phyloP scores from a whole-genome alignment of 2,797 vertebrate species.

The Oryzias dopingdopingensis region DNA sequence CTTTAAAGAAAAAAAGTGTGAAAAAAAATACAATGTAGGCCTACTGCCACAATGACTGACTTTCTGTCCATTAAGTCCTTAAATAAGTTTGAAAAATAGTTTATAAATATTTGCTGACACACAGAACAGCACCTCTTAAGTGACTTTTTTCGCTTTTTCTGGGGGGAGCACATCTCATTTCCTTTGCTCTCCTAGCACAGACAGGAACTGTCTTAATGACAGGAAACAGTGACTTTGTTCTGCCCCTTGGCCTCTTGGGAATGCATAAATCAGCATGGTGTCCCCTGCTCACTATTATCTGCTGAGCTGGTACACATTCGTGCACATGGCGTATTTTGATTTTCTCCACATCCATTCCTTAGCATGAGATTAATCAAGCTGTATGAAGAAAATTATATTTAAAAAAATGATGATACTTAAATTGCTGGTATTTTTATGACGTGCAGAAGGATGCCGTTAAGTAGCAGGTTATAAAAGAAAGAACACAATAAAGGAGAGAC shows the following conservation, averaged over 20 bases:
- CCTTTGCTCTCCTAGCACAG: slow-evolving; percentile 40
- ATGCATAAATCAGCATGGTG: slow-evolving; percentile 60
- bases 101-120: slow-evolving; percentile 29
- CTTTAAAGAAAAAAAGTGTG: too few species aligned
- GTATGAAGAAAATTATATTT: too few species aligned
- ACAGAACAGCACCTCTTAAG: slow-evolving; percentile 25
- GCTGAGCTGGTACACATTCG: slow-evolving; percentile 35
- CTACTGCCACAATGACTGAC: too few species aligned
- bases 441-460: background rate
- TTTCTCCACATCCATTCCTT: background rate
- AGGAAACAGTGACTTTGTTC: slow-evolving; percentile 60
- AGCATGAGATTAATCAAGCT: background rate
- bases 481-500: background rate
- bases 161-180: slow-evolving; percentile 23
- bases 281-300: slow-evolving; percentile 41
- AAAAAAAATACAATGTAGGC: too few species aligned
- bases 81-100: background rate
- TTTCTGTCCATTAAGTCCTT: too few species aligned
- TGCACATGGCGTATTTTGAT: slow-evolving; percentile 6
- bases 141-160: slow-evolving; percentile 20
- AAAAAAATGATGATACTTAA: background rate
- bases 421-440: slow-evolving; percentile 6
- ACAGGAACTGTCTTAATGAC: slow-evolving; percentile 66
- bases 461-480: background rate
- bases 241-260: slow-evolving; percentile 60